Conservation (phyloP, 2,113 vertebrate genomes). For the Meleagris gallopavo region DNA sequence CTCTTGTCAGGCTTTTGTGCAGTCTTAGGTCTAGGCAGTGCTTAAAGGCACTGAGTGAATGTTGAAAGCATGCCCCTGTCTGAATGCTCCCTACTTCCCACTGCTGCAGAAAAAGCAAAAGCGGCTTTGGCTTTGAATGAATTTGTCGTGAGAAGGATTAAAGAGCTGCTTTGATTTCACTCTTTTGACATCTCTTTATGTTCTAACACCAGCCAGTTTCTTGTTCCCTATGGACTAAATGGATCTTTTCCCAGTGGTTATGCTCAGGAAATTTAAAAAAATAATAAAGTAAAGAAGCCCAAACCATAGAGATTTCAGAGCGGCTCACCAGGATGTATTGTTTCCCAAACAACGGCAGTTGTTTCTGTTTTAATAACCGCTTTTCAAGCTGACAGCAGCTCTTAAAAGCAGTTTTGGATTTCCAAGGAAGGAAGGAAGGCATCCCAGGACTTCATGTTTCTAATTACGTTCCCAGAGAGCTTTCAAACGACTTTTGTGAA, state of each 20-base stretch:
- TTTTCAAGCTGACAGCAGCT: constrained; percentile 37
- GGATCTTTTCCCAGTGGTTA: not conserved
- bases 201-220: not conserved
- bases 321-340: not conserved
- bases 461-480: constrained; percentile 63
- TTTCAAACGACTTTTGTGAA: constrained; percentile 57
- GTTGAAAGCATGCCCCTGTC: not conserved
- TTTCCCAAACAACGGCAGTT: not conserved
- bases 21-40: not conserved
- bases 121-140: not conserved
- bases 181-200: not conserved
- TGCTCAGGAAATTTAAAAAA: rapidly evolving
- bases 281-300: no score
- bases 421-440: constrained; percentile 46
- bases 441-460: constrained; percentile 60
- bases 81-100: not conserved
- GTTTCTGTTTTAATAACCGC: constrained; percentile 28
- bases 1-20: not conserved
- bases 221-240: not conserved
- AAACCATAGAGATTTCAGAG: not conserved
- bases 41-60: not conserved
- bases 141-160: not conserved
- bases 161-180: not conserved
- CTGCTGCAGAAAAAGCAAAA: not conserved
- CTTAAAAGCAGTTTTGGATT: constrained; percentile 41